Evolutionary conservation across 2,888 invertebrate species (phyloP), one percentile per base, ranked within the genome.

Genomic region (Gandaritis pyraliata): DNA sequence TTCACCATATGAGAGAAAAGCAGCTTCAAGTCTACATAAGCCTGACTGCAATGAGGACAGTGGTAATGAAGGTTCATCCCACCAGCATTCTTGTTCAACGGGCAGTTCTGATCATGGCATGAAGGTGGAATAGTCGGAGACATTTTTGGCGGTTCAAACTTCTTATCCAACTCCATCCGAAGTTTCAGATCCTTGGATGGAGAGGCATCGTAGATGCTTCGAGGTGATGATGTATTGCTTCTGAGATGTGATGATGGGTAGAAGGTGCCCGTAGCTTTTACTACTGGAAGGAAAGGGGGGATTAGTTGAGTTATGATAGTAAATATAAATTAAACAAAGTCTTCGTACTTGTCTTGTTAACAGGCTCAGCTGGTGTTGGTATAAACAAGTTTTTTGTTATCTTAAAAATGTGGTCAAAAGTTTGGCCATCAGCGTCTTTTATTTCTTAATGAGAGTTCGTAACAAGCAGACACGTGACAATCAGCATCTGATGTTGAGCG

Each of bases 211-310:
- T 93, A 93, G 66, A 89, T 89, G 74, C 93, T 93, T 77, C 94
- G 84, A 57, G 93, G 90, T 74, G 93, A 91, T 70, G 92, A 92
- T 61, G 93, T 85, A 72, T 93, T 93, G 88, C 93, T 93, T 82
- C 94, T 83, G 80, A 92, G 86, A 64, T 92, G 92, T 74, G 95
- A 96, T 77, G 97, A 94, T 82, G 97, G 97, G 92, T 96, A 97
- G 93, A 96, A 97, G 87, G 97, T 97, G 88, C 97, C 97, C 81
- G 96, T 95, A 90, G 97, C 96, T 95, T 97, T 97, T 93, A 97
- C 96, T 94, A 97, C 96, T 96, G 95, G 93, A 95, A 95, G 80
- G 61, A 89, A 86, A 68, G 43, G 66, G 48, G 47, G 64, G 78
- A 70, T 70, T 69, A 68, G 64, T 64, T 46, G 68, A 72, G 58